Evolutionary conservation across 2,888 invertebrate genomes (phyloP).

Genomic region (Leucania comma): DNA sequence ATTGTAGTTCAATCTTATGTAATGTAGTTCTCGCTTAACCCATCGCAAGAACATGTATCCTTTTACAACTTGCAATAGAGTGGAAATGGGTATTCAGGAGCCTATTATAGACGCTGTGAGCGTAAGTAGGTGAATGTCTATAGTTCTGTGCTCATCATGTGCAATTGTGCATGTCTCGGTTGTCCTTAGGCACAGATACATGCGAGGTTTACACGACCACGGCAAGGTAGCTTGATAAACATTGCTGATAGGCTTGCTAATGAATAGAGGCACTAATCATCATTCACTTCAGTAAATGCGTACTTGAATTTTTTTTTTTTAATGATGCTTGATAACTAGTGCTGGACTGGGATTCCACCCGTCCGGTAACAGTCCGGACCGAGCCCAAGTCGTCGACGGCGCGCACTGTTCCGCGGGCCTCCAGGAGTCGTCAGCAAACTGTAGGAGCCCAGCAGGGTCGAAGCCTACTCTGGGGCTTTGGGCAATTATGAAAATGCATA

Average conservation of each 20-base stretch:
- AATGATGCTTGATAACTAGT: too few species aligned
- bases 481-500: too few species aligned
- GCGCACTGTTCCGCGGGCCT: too few species aligned
- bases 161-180: constrained; percentile 26
- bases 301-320: too few species aligned
- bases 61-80: not conserved
- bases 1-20: too few species aligned
- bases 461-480: too few species aligned
- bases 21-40: too few species aligned
- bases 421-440: too few species aligned
- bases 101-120: constrained; percentile 43
- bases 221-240: constrained; percentile 1
- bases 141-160: constrained; percentile 27
- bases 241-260: not conserved
- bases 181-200: constrained; percentile 44
- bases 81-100: constrained; percentile 20
- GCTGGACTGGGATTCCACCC: too few species aligned
- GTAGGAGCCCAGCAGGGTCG: too few species aligned
- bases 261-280: not conserved
- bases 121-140: constrained; percentile 58
- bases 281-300: not conserved
- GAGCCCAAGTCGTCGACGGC: too few species aligned
- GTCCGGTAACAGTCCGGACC: too few species aligned
- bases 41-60: not conserved
- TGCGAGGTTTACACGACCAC: constrained; percentile 14